These are phyloP conservation scores for Hydractinia echinata DNA, from an alignment of 30 jellyfish, hydroid and myxozoan genomes.

Conservation along the genomic window DNA sequence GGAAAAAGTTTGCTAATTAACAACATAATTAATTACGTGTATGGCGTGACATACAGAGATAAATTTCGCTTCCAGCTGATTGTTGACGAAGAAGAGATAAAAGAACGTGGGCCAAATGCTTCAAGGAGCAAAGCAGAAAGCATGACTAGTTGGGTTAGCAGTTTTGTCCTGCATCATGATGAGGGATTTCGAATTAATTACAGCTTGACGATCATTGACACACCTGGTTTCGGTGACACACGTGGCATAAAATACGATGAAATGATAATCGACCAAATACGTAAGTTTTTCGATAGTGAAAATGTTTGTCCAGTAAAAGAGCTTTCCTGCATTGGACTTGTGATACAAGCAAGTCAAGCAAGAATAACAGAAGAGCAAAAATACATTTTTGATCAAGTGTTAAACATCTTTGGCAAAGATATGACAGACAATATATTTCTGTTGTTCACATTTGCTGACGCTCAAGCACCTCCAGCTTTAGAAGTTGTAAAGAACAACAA, in stretches of 20 bases:
- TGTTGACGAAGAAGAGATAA: slow-evolving; percentile 7
- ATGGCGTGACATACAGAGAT: not conserved
- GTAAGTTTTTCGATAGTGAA: not conserved
- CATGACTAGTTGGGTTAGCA: slow-evolving; percentile 22
- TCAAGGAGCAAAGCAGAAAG: slow-evolving; percentile 15
- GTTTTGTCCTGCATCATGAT: slow-evolving; percentile 4
- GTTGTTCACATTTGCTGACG: slow-evolving; percentile 4
- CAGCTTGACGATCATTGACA: slow-evolving; percentile 16
- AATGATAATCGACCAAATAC: not conserved
- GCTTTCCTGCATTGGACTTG: not conserved
- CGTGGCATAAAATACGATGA: slow-evolving; percentile 12
- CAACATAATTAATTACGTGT: slow-evolving; percentile 11
- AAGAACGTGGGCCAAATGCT: not conserved
- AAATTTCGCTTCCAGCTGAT: not conserved
- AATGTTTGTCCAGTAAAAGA: not conserved
- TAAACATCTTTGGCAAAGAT: slow-evolving; percentile 5
- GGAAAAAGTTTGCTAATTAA: not conserved
- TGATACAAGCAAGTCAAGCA: slow-evolving; percentile 16
- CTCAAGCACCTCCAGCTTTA: slow-evolving; percentile 13
- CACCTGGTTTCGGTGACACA: slow-evolving; percentile 21
- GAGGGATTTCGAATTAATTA: not conserved
- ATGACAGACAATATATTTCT: not conserved
- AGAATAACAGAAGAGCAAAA: slow-evolving; percentile 15
- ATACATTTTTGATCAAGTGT: not conserved
- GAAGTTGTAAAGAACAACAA: slow-evolving; percentile 4